Conservation (phyloP, 2,888 invertebrate species). For the Chrysomela aeneicollis region DNA sequence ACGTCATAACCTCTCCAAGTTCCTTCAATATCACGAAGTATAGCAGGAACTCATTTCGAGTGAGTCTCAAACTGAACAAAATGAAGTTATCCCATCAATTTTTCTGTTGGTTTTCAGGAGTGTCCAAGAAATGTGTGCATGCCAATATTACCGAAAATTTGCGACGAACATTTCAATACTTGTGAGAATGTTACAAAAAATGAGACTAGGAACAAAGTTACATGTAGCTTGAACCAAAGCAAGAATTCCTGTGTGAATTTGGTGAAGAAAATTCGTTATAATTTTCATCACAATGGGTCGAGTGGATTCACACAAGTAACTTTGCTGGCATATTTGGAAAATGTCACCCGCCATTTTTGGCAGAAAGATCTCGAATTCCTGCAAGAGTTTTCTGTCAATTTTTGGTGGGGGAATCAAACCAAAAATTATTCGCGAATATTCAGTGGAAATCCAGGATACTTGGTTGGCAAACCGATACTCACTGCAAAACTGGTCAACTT, state of each 20-base stretch:
- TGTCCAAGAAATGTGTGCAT: slow-evolving; percentile 57
- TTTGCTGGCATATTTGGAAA: slow-evolving; percentile 51
- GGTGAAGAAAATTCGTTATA: slow-evolving; percentile 54
- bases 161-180: slow-evolving; percentile 49
- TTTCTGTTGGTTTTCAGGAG: slow-evolving; percentile 41
- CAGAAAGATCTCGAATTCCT: slow-evolving; percentile 27
- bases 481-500: slow-evolving; percentile 58
- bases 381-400: slow-evolving; percentile 54
- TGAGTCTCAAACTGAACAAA: slow-evolving; percentile 31
- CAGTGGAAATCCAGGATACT: slow-evolving; percentile 84
- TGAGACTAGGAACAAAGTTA: slow-evolving; percentile 35
- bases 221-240: slow-evolving; percentile 41
- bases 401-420: slow-evolving; percentile 53
- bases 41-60: slow-evolving; percentile 45
- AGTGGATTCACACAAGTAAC: slow-evolving; percentile 58
- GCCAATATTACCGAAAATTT: slow-evolving; percentile 51
- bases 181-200: slow-evolving; percentile 47
- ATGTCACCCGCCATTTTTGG: slow-evolving; percentile 45
- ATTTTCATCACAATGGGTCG: slow-evolving; percentile 60
- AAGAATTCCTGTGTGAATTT: slow-evolving; percentile 53
- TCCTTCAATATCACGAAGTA: slow-evolving; percentile 49
- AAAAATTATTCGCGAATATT: slow-evolving; percentile 52
- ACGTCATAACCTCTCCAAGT: slow-evolving; percentile 49
- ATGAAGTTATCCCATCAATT: no score
- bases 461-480: slow-evolving; percentile 70